These are phyloP conservation scores for Galeopterus variegatus DNA, from an alignment of 2,113 vertebrate genomes.

Conservation along the genomic window DNA sequence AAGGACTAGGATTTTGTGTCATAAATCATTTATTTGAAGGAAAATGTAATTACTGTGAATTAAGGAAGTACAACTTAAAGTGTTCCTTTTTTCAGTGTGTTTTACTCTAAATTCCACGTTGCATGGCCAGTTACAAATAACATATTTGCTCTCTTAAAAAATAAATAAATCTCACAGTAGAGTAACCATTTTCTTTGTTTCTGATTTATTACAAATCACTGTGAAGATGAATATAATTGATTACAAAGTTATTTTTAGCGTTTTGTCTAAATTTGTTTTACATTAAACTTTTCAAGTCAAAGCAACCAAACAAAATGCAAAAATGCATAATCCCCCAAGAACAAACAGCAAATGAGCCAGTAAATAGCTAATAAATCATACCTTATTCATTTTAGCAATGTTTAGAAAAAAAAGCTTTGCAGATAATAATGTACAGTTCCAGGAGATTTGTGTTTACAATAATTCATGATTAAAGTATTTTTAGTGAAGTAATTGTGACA, in stretches of 20 bases:
- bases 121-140: neutral
- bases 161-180: neutral
- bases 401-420: neutral
- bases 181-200: conserved; percentile 31
- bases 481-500: neutral
- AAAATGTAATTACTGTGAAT: conserved; percentile 6
- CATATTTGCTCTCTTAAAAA: neutral
- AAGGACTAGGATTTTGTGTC: neutral
- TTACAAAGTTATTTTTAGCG: conserved; percentile 44
- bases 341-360: conserved; percentile 9
- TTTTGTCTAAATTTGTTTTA: conserved; percentile 54
- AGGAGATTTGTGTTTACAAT: neutral
- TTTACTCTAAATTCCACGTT: conserved; percentile 19
- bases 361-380: conserved; percentile 51
- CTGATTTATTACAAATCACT: neutral
- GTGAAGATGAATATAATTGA: conserved; percentile 47
- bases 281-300: conserved; percentile 49
- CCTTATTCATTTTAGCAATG: neutral
- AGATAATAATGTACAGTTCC: neutral
- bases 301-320: conserved; percentile 8
- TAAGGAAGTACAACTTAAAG: neutral
- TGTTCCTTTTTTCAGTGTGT: neutral
- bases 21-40: neutral
- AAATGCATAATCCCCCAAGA: neutral
- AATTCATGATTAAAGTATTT: neutral